These are phyloP conservation scores for Cyrtodaria siliqua DNA, from an alignment of 2,888 invertebrate species.

Conservation along the genomic window DNA sequence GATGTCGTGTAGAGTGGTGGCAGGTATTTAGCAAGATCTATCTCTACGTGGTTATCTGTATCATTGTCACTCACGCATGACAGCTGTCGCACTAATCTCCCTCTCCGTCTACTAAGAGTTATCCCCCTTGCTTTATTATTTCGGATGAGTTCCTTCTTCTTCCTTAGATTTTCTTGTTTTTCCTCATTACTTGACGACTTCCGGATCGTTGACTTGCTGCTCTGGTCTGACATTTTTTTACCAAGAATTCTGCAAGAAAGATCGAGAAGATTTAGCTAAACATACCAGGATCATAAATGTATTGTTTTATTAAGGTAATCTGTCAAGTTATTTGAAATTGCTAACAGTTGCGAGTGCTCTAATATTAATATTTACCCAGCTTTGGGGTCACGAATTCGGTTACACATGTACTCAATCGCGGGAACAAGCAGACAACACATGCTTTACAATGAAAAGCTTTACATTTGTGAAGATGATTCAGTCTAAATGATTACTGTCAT, in stretches of 20 bases:
- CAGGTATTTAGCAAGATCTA: constrained; percentile 87
- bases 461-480: too few relatives aligned
- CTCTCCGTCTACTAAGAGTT: constrained; percentile 78
- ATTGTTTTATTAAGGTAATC: too few relatives aligned
- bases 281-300: too few relatives aligned
- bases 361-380: too few relatives aligned
- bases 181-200: constrained; percentile 65
- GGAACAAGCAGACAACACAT: too few relatives aligned
- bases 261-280: too few relatives aligned
- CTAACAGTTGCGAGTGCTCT: too few relatives aligned
- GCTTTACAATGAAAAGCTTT: too few relatives aligned
- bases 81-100: constrained; percentile 77
- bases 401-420: too few relatives aligned
- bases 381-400: too few relatives aligned
- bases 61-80: constrained; percentile 82
- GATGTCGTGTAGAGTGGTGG: constrained; percentile 88
- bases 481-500: too few relatives aligned
- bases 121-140: constrained; percentile 76
- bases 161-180: constrained; percentile 77
- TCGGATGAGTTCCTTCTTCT: constrained; percentile 79
- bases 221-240: constrained; percentile 61
- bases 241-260: constrained; percentile 54
- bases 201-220: constrained; percentile 36
- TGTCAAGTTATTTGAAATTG: too few relatives aligned
- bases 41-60: constrained; percentile 66